Conservation (phyloP, 1,140 invertebrate species). For the Papilio xuthus region DNA sequence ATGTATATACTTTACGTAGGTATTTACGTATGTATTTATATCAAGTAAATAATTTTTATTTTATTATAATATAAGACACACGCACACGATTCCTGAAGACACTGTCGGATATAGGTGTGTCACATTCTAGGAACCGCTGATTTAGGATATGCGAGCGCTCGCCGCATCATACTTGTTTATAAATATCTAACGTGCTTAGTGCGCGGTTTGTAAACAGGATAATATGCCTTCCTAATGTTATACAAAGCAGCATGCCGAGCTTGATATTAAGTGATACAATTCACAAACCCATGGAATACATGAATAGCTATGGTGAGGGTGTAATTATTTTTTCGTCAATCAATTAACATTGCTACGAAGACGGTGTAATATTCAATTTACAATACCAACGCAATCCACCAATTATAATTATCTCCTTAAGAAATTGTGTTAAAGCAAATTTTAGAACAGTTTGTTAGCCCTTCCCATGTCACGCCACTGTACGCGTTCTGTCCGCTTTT, state of each 20-base stretch:
- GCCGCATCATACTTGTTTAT: conserved; percentile 32
- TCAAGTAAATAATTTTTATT: not conserved
- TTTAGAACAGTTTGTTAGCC: not conserved
- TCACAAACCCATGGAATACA: not conserved
- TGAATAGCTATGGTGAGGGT: not conserved
- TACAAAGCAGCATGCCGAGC: not conserved
- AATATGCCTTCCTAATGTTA: not conserved
- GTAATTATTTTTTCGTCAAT: not conserved
- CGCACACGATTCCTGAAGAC: conserved; percentile 16
- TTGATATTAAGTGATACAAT: not conserved
- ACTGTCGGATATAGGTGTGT: conserved; percentile 31
- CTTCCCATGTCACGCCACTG: not conserved
- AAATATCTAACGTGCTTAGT: conserved; percentile 26
- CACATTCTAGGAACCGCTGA: conserved; percentile 32
- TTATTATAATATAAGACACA: not conserved
- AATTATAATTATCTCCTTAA: no score
- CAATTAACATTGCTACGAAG: not conserved
- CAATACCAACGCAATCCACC: not conserved
- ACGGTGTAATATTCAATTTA: not conserved
- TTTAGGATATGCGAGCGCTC: conserved; percentile 28
- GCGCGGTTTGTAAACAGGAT: conserved; percentile 22
- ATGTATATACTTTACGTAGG: not conserved
- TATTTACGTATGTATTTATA: not conserved
- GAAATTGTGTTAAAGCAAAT: not conserved
- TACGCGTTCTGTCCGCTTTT: not conserved